Base-by-base conservation (phyloP, 1,140 invertebrate genomes). In the Danaus plexippus region DNA sequence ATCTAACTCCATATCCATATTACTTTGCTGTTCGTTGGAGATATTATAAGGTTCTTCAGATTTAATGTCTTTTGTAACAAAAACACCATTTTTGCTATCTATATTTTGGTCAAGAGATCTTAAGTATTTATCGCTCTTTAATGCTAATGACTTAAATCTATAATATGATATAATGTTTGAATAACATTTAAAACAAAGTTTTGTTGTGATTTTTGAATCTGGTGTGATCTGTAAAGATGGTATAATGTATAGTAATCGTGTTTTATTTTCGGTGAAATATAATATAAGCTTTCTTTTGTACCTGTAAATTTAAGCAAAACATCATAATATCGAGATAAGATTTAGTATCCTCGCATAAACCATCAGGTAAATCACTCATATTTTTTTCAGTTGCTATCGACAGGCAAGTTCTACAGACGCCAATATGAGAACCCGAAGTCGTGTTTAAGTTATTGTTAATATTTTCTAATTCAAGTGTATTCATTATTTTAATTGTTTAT, bases 221-320 rank as follows among this genome's bases (percentile, higher is more conserved):
- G 59, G 11, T 11, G 54, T 12, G 9, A 79, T 52, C 78, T 81
- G 47, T 41, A 71, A 75, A n/a, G 22, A 32, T 32, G 22, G 0
- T 32, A 3, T 7, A 32, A 32, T 32, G 22, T 32, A 3, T 32
- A 32, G 4, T 32, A 4, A 32, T 32, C 5, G 22, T 32, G 7
- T 32, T 32, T 32, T 32, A 32, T 49, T 61, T 7, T 18, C 41
- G 46, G 9, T 9, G 41, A 52, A 45, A 43, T 42, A 48, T 42
- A 51, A 6, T 52, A 47, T 18, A 51, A 47, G 13, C 40, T 44
- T 15, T 44, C 44, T 11, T 43, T 11, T n/a, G 40, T 57, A 77
- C 77, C 68, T 75, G 40, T 46, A 83, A 74, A 62, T 69, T 66
- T 52, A 83, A 68, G 63, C 77, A 80, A 71, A 77, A 83, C 54